Evolutionary conservation across 2,797 vertebrate genomes (phyloP).

Genomic region (Megalops cyprinoides): DNA sequence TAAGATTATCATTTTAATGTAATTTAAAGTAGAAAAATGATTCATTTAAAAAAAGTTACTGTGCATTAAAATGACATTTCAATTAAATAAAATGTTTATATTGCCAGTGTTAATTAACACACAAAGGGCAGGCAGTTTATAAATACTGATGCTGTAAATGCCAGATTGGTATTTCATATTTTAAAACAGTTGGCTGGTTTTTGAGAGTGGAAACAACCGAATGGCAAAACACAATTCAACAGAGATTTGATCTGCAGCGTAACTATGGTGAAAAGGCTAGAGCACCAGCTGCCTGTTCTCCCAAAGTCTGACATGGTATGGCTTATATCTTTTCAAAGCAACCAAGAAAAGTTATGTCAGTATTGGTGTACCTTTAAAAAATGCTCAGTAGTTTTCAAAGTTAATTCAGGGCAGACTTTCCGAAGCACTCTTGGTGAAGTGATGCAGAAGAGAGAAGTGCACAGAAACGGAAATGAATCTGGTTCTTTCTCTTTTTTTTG

Average conservation of each 20-base stretch:
- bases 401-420: slow-evolving; percentile 27
- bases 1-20: too few relatives aligned
- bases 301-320: not conserved
- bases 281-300: not conserved
- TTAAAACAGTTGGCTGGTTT: too few relatives aligned
- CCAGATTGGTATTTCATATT: not conserved
- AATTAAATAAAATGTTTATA: slow-evolving; percentile 1
- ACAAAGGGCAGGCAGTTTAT: not conserved
- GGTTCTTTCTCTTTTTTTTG: not conserved
- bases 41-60: too few relatives aligned
- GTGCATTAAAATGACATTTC: too few relatives aligned
- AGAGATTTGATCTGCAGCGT: not conserved
- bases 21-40: too few relatives aligned
- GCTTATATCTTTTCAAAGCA: not conserved
- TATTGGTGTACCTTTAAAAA: slow-evolving; percentile 12
- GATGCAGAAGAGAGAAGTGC: not conserved
- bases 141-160: not conserved
- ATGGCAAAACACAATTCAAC: not conserved
- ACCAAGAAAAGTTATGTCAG: not conserved
- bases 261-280: not conserved
- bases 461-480: not conserved
- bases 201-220: not conserved
- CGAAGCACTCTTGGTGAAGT: not conserved
- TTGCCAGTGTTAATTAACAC: not conserved
- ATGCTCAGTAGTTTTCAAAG: slow-evolving; percentile 17